Percentiles rank a stretch among this genome's conserved stretches.
phyloP scores from a whole-genome alignment of 2,888 invertebrate genomes.

The Bibio marci region DNA sequence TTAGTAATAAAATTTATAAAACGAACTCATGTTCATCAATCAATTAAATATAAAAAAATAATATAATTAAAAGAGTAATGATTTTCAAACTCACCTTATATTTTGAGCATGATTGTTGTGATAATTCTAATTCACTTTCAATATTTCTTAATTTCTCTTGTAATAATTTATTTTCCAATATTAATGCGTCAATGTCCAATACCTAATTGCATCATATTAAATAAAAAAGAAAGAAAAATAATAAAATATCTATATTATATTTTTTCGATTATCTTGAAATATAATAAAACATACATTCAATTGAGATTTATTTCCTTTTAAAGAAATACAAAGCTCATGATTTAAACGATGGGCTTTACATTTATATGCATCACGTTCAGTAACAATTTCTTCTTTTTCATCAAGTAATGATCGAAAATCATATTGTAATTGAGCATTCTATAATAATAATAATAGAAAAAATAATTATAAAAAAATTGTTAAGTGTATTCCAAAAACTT shows the following conservation, averaged over 20 bases:
- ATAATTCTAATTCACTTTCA: slow-evolving; percentile 60
- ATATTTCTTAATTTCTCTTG: slow-evolving; percentile 64
- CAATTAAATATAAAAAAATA: background rate
- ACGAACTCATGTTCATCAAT: background rate
- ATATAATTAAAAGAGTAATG: no score
- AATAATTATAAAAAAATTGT: background rate
- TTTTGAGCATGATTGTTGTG: slow-evolving; percentile 52
- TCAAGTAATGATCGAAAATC: slow-evolving; percentile 65
- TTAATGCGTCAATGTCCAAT: slow-evolving; percentile 61
- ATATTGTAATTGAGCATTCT: slow-evolving; percentile 55
- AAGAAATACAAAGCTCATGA: slow-evolving; percentile 55
- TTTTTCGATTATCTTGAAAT: background rate
- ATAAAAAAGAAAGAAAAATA: background rate
- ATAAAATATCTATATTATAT: background rate
- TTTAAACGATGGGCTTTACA: slow-evolving; percentile 68
- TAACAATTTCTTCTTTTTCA: slow-evolving; percentile 68
- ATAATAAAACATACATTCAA: background rate
- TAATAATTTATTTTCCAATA: slow-evolving; percentile 70
- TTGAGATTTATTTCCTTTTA: slow-evolving; percentile 21
- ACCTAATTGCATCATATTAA: slow-evolving; percentile 23
- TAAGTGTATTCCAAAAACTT: background rate
- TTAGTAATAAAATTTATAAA: background rate
- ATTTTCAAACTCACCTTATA: slow-evolving; percentile 45
- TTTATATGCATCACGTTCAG: slow-evolving; percentile 67
- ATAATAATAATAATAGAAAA: slow-evolving; percentile 11